phyloP scores from a whole-genome alignment of 2,888 invertebrate genomes.

The Dioctria linearis region DNA sequence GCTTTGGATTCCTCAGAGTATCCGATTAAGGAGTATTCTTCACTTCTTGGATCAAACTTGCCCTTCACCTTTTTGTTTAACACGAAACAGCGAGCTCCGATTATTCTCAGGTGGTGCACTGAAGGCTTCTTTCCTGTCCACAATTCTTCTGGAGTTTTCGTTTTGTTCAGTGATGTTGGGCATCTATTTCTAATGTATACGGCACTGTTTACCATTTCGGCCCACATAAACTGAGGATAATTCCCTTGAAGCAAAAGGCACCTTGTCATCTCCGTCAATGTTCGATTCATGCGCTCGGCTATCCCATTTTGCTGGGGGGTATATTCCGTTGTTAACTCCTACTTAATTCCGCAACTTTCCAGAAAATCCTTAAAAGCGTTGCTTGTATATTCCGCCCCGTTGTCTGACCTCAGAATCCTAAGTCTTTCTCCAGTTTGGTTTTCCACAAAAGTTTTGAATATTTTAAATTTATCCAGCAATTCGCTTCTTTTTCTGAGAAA shows the following conservation, averaged over 20 bases:
- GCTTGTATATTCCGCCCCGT: too few relatives aligned
- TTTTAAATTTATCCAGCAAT: too few relatives aligned
- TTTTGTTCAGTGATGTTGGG: constrained; percentile 58
- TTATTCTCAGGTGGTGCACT: constrained; percentile 43
- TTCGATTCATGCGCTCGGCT: constrained; percentile 12
- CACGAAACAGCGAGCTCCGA: constrained; percentile 53
- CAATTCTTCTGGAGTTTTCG: constrained; percentile 62
- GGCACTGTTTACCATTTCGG: constrained; percentile 63
- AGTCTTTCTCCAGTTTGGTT: too few relatives aligned
- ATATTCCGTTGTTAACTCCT: not conserved
- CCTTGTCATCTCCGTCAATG: constrained; percentile 42
- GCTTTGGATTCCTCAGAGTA: not conserved
- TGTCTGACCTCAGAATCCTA: too few relatives aligned
- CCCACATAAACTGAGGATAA: constrained; percentile 62
- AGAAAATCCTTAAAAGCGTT: too few relatives aligned
- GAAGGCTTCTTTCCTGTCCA: constrained; percentile 51
- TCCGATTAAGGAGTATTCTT: not conserved
- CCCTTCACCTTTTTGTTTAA: constrained; percentile 36
- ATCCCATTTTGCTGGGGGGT: constrained; percentile 11
- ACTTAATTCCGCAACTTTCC: too few relatives aligned
- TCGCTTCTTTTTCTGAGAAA: too few relatives aligned
- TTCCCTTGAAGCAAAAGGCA: constrained; percentile 55
- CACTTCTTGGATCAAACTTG: constrained; percentile 24
- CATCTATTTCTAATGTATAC: constrained; percentile 57
- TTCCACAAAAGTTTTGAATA: too few relatives aligned